Evolutionary conservation across 2,888 invertebrate genomes (phyloP), one percentile per base, ranked within the genome.

Genomic region (Nephrocerus scutellatus): DNA sequence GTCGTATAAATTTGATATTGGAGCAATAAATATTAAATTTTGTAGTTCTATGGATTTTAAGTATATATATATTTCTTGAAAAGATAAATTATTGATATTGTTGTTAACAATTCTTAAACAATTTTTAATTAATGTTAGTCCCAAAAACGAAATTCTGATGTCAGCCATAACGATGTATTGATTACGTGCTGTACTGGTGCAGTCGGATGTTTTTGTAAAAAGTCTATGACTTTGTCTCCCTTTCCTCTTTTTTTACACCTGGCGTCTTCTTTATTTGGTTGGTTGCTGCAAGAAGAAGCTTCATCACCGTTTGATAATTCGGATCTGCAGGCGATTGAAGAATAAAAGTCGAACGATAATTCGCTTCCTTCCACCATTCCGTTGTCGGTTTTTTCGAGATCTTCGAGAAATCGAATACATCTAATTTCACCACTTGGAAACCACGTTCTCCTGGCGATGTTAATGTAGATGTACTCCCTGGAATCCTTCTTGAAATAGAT

Each of bases 371-470:
- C 39, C 33, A 39, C 36, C 36, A 42, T 9, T 45, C 29, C 16
- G 23, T 33, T 30, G 39, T 30, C n/a, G 28, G 32, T 22, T 28
- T 31, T 18, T 25, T 43, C 12, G 13, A 39, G 1, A 41, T 39
- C 39, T 32, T 41, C 9, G 36, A 33, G 29, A 38, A 35, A 35
- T 41, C 31, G 43, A 16, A 42, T 0, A 36, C 29, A 35, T 41
- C 42, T 12, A 43, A 21, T 12, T 47, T 44, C 25, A 44, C 35
- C 3, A 47, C 38, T 25, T 43, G 39, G 29, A 5, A 41, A n/a
- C 43, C 43, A 46, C 22, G 32, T 46, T 46, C 42, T 18, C 36
- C 40, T 10, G 46, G 46, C 38, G 43, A 40, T 29, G 36, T 43
- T 39, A 36, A 28, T 16, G 30, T 28, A 23, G 16, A 33, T 9